phyloP scores from a whole-genome alignment of 2,797 vertebrate species.

The Poeciliopsis gracilis region DNA sequence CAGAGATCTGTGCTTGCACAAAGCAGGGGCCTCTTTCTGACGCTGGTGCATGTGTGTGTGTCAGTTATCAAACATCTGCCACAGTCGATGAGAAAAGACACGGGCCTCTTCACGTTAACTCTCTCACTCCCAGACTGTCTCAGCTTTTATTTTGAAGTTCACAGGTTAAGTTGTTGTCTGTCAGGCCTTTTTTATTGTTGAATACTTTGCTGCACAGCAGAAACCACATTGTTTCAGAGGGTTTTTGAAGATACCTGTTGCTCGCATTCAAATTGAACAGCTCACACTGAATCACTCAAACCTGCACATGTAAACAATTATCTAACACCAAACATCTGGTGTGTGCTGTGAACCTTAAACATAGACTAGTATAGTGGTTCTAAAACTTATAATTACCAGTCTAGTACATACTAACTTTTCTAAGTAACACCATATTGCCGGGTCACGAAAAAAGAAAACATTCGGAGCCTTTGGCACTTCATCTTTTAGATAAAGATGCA shows the following conservation, averaged over 20 bases:
- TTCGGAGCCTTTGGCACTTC: neutral
- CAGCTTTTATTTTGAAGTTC: constrained; percentile 35
- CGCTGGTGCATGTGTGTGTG: constrained; percentile 40
- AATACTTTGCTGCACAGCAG: constrained; percentile 14
- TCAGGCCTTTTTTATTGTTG: constrained; percentile 27
- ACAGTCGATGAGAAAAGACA: constrained; percentile 79
- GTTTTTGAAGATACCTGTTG: constrained; percentile 23
- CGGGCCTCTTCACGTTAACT: constrained; percentile 61
- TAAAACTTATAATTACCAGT: neutral
- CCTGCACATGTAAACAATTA: neutral
- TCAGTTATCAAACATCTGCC: constrained; percentile 87
- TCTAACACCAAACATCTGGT: neutral
- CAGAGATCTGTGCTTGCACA: constrained; percentile 50
- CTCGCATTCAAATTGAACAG: neutral
- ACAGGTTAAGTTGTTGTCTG: constrained; percentile 31
- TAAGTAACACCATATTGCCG: neutral
- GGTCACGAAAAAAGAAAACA: neutral
- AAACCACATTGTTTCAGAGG: constrained; percentile 21
- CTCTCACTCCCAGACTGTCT: constrained; percentile 42
- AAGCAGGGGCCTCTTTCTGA: constrained; percentile 47
- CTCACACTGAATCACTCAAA: constrained; percentile 10
- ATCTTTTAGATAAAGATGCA: neutral
- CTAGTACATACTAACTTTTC: neutral
- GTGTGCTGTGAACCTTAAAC: neutral
- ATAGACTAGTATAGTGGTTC: neutral